Evolutionary conservation across 2,113 vertebrate species (phyloP).

Genomic region (Sinocyclocheilus anshuiensis): DNA sequence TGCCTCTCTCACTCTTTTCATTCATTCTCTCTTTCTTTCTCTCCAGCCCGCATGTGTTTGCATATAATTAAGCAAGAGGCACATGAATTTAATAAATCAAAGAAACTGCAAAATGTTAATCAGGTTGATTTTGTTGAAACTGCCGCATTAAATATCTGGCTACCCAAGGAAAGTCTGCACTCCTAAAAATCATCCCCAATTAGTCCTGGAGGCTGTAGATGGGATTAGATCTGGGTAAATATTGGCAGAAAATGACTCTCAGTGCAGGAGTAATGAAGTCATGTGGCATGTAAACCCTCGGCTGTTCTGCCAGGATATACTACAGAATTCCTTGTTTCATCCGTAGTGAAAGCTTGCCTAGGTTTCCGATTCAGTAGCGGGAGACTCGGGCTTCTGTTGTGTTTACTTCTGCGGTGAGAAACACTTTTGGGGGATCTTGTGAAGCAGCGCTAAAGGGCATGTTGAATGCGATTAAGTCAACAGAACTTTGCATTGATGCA

Average conservation of each 20-base stretch:
- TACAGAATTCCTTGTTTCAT: not conserved
- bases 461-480: slow-evolving; percentile 17
- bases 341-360: not conserved
- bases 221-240: slow-evolving; percentile 38
- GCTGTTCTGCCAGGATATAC: not conserved
- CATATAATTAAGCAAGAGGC: slow-evolving; percentile 34
- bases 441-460: slow-evolving; percentile 13
- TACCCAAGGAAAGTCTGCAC: slow-evolving; percentile 5
- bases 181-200: slow-evolving; percentile 31
- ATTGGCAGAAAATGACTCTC: slow-evolving; percentile 22
- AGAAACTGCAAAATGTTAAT: slow-evolving; percentile 22
- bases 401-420: slow-evolving; percentile 5
- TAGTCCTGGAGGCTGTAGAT: slow-evolving; percentile 8
- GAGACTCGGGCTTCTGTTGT: not conserved
- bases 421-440: slow-evolving; percentile 4
- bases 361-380: not conserved
- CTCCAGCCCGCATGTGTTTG: slow-evolving; percentile 12
- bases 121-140: slow-evolving; percentile 43
- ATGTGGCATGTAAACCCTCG: slow-evolving; percentile 2
- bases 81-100: slow-evolving; percentile 5
- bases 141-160: slow-evolving; percentile 44
- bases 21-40: not conserved
- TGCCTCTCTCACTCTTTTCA: not conserved
- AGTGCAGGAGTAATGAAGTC: slow-evolving; percentile 14
- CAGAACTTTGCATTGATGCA: slow-evolving; percentile 31